Percentiles rank a stretch among this genome's conserved stretches.
Evolutionary conservation across 1,140 invertebrate genomes (phyloP).

Genomic region (Triops longicaudatus): DNA sequence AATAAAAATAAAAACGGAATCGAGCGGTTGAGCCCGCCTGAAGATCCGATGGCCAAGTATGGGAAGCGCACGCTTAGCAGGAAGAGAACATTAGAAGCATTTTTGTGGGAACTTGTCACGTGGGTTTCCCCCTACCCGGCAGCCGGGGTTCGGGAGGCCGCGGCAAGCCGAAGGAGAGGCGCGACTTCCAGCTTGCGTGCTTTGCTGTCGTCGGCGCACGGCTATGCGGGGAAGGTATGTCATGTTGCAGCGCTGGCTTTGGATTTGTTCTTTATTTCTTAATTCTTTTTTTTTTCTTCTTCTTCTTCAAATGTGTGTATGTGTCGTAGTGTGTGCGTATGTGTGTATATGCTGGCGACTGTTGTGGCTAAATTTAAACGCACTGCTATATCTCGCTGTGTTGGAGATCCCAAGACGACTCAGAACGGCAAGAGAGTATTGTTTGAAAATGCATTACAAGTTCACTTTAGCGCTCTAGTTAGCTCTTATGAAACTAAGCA

Average conservation of each 20-base stretch:
- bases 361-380: constrained; percentile 14
- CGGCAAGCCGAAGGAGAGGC: neutral
- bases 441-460: too few species aligned
- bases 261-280: constrained; percentile 7
- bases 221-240: neutral
- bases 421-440: too few species aligned
- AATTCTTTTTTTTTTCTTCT: constrained; percentile 5
- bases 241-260: neutral
- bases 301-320: constrained; percentile 13
- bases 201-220: neutral
- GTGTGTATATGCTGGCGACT: neutral
- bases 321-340: constrained; percentile 12
- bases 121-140: neutral
- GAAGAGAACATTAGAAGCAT: neutral
- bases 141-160: neutral
- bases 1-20: too few species aligned
- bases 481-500: too few species aligned
- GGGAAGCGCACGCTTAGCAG: neutral
- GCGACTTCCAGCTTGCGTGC: neutral
- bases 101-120: neutral
- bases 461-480: too few species aligned
- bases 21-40: too few species aligned
- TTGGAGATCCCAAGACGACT: neutral
- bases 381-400: constrained; percentile 16
- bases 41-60: constrained; percentile 1